phyloP scores from a whole-genome alignment of 2,113 vertebrate species.

The Cyphomyrus discorhynchus region DNA sequence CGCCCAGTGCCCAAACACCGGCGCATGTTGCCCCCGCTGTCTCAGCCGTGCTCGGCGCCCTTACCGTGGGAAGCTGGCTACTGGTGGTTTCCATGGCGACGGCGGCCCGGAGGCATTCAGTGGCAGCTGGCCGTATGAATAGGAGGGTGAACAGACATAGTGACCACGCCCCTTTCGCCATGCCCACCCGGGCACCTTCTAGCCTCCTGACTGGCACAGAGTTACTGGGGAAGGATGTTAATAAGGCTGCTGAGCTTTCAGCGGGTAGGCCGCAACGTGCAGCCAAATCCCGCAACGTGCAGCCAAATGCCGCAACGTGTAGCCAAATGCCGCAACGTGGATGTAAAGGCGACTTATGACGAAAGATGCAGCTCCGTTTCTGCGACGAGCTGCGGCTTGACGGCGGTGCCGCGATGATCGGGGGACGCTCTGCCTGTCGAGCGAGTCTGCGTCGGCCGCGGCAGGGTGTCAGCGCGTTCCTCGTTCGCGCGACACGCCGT shows the following conservation, averaged over 20 bases:
- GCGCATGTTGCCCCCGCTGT: conserved; percentile 10
- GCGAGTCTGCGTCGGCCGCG: neutral
- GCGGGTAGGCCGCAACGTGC: too few relatives aligned
- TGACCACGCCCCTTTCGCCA: conserved; percentile 40
- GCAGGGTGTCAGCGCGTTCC: neutral
- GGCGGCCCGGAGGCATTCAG: conserved; percentile 46
- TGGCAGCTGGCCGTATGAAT: conserved; percentile 40
- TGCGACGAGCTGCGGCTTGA: neutral
- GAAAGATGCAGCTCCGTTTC: neutral
- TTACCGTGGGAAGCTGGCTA: conserved; percentile 62
- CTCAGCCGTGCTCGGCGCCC: conserved; percentile 39
- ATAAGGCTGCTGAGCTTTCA: neutral
- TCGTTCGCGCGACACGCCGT: neutral
- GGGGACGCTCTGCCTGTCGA: neutral
- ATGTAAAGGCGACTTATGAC: neutral
- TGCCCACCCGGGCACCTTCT: conserved; percentile 49
- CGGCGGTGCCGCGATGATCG: neutral
- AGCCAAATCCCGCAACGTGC: too few relatives aligned
- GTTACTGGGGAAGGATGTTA: neutral
- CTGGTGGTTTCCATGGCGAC: conserved; percentile 55
- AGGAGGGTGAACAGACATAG: conserved; percentile 42
- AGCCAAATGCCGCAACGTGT: too few relatives aligned
- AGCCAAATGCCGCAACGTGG: neutral
- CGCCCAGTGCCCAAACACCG: conserved; percentile 11
- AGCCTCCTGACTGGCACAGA: conserved; percentile 51